Conservation (phyloP, 64 coral and sea anemone genomes). For the Astreopora myriophthalma region DNA sequence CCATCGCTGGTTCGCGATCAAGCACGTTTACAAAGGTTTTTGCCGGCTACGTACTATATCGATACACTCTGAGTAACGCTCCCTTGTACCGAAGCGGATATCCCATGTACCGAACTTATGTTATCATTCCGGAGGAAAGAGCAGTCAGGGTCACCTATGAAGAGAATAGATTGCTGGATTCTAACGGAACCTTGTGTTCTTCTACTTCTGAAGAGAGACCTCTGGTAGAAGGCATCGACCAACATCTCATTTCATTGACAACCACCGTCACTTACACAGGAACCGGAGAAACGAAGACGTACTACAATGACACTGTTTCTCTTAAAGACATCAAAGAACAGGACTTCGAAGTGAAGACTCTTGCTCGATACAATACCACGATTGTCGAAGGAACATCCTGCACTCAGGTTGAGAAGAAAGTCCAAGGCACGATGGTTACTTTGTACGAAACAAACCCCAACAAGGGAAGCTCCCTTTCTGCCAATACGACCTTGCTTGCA, state of each 20-base stretch:
- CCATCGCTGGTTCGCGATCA: background rate
- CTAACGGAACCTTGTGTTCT: background rate
- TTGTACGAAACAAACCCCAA: slow-evolving; percentile 49
- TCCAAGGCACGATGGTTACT: slow-evolving; percentile 8
- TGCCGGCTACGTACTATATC: background rate
- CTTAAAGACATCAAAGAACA: background rate
- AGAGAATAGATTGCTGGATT: background rate
- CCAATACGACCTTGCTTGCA: background rate
- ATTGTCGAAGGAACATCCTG: background rate
- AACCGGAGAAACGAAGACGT: background rate
- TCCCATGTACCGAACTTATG: background rate
- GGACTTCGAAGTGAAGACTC: background rate
- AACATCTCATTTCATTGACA: background rate
- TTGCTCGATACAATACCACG: background rate
- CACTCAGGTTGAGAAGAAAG: background rate
- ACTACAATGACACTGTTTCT: background rate
- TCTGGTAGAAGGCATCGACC: background rate
- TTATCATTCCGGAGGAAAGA: background rate
- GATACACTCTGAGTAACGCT: background rate
- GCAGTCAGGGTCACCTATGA: background rate
- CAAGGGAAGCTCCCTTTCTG: background rate
- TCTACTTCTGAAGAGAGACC: background rate
- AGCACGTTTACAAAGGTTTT: background rate
- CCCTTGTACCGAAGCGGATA: background rate
- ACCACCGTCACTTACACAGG: background rate